These are phyloP conservation scores for Nothobranchius kuhntae DNA, from an alignment of 2,113 vertebrate species.

Conservation along the genomic window DNA sequence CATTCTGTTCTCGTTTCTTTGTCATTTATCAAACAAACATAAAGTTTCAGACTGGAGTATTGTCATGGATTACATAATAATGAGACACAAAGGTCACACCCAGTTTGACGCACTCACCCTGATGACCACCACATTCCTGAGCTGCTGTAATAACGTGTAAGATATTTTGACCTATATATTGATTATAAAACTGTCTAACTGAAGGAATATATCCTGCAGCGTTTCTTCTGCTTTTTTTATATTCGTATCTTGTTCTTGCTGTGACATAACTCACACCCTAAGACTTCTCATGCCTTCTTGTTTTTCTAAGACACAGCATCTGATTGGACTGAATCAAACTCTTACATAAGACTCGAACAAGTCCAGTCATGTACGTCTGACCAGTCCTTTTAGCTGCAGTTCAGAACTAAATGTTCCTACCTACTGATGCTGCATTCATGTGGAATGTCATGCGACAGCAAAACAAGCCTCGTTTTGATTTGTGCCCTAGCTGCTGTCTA, in stretches of 20 bases:
- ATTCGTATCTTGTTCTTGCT: background rate
- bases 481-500: background rate
- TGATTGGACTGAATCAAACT: constrained; percentile 33
- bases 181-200: too few species aligned
- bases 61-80: background rate
- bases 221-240: too few species aligned
- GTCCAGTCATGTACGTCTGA: constrained; percentile 57
- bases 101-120: background rate
- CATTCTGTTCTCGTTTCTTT: background rate
- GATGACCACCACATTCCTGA: background rate
- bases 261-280: constrained; percentile 9
- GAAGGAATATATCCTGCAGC: too few species aligned
- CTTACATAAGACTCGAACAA: constrained; percentile 65
- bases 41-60: background rate
- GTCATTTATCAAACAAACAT: background rate
- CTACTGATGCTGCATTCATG: constrained; percentile 37
- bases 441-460: constrained; percentile 26
- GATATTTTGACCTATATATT: too few species aligned
- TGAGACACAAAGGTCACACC: background rate
- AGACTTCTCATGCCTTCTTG: constrained; percentile 2
- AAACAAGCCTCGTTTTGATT: constrained; percentile 38
- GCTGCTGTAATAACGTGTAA: too few species aligned
- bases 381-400: constrained; percentile 17
- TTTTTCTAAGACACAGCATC: constrained; percentile 41
- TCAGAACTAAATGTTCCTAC: constrained; percentile 55